Percentiles rank a stretch among this genome's conserved stretches.
Evolutionary conservation across 2,888 invertebrate genomes (phyloP).

Genomic region (Galeopsomyia nigrocyanea): DNA sequence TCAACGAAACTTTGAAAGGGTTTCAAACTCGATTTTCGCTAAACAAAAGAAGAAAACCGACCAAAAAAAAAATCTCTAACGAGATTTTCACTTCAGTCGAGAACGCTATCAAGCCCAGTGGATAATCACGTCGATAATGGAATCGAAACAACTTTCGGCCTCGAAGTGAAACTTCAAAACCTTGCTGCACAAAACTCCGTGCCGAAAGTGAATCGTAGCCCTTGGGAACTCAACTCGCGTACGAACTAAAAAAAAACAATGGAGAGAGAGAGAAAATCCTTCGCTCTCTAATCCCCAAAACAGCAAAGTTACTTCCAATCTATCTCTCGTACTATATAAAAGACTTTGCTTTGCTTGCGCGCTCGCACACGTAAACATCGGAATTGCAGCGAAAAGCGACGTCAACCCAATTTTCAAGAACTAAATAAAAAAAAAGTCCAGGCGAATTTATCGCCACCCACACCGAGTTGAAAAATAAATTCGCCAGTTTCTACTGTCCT

Average conservation of each 20-base stretch:
- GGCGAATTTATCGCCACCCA: conserved; percentile 31
- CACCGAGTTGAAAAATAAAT: conserved; percentile 37
- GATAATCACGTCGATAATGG: too few species aligned
- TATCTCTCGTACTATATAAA: conserved; percentile 27
- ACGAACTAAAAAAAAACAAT: conserved; percentile 18
- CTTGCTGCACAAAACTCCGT: too few species aligned
- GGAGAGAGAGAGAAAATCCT: conserved; percentile 16
- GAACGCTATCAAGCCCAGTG: too few species aligned
- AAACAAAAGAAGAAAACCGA: too few species aligned
- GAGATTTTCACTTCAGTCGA: too few species aligned
- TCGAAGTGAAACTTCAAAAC: too few species aligned
- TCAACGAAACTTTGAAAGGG: too few species aligned
- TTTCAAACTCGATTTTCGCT: too few species aligned
- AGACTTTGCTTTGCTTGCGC: conserved; percentile 6
- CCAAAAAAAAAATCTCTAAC: too few species aligned
- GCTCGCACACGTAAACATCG: conserved; percentile 9
- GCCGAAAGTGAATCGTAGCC: too few species aligned
- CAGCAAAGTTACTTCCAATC: conserved; percentile 40
- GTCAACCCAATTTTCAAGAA: conserved; percentile 23
- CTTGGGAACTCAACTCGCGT: background rate
- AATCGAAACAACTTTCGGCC: too few species aligned
- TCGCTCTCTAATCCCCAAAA: conserved; percentile 40
- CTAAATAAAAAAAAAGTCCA: conserved; percentile 30
- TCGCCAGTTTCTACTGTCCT: conserved; percentile 5
- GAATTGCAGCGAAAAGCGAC: conserved; percentile 5